Percentiles rank a stretch among this genome's conserved stretches.
These are phyloP conservation scores for Mnemiopsis leidyi DNA, from an alignment of 37 sponge, comb jelly and placozoan genomes.

Conservation along the genomic window DNA sequence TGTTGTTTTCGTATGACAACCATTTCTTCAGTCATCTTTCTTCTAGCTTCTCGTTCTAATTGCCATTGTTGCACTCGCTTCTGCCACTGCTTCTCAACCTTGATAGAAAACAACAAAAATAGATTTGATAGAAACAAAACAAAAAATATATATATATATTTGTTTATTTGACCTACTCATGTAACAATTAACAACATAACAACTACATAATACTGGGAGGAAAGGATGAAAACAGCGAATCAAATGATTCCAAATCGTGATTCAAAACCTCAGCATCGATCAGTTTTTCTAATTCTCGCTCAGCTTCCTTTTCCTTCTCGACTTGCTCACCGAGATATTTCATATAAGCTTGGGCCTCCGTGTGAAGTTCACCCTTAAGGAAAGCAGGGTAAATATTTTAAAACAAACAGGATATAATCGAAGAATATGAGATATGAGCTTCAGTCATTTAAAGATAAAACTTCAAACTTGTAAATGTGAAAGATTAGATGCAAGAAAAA, in stretches of 20 bases:
- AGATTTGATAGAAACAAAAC: no score
- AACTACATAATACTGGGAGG: neutral
- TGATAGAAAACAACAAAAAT: no score
- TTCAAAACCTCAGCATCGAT: slow-evolving; percentile 80
- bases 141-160: no score
- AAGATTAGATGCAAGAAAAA: no score
- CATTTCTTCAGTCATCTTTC: slow-evolving; percentile 87
- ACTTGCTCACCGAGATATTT: slow-evolving; percentile 77
- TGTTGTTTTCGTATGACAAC: slow-evolving; percentile 81
- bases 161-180: no score
- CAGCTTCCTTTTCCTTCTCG: slow-evolving; percentile 74
- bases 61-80: slow-evolving; percentile 87
- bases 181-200: neutral
- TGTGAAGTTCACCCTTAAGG: slow-evolving; percentile 71
- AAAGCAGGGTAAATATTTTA: neutral
- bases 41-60: slow-evolving; percentile 85
- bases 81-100: slow-evolving; percentile 80
- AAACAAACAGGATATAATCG: neutral
- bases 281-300: slow-evolving; percentile 83
- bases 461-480: no score
- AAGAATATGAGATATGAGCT: no score
- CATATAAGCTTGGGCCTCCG: slow-evolving; percentile 79
- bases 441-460: no score
- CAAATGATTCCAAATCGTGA: neutral
- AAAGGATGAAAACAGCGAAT: neutral